phyloP scores from a whole-genome alignment of 2,113 vertebrate species.

The Trogon melanurus region DNA sequence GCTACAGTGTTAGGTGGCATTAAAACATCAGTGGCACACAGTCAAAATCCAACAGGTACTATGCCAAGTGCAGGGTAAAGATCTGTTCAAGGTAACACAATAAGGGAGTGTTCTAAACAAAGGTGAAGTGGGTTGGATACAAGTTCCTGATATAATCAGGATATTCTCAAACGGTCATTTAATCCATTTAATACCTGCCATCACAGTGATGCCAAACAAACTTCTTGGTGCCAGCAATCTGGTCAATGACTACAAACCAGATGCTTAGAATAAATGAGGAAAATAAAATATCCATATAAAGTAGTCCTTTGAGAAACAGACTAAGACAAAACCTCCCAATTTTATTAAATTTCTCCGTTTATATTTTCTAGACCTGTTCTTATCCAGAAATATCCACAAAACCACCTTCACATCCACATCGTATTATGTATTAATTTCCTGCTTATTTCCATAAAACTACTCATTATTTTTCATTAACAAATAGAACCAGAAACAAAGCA shows the following conservation, averaged over 20 bases:
- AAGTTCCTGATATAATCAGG: not conserved
- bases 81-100: accelerated
- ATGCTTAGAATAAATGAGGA: not conserved
- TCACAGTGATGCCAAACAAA: not conserved
- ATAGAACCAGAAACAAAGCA: not conserved
- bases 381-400: not conserved
- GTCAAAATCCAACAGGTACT: not conserved
- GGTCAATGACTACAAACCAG: not conserved
- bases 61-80: not conserved
- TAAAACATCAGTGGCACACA: not conserved
- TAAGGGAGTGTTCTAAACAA: not conserved
- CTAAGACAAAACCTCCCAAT: not conserved
- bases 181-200: not conserved
- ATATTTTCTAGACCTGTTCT: not conserved
- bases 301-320: not conserved
- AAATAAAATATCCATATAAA: not conserved
- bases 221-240: not conserved
- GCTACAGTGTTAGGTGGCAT: not conserved
- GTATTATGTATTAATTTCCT: not conserved
- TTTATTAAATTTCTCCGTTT: not conserved
- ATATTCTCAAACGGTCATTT: not conserved
- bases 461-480: not conserved
- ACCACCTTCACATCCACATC: not conserved
- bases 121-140: not conserved
- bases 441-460: not conserved